Base-by-base conservation (phyloP, 2,888 invertebrate genomes). In the Apamea monoglypha region DNA sequence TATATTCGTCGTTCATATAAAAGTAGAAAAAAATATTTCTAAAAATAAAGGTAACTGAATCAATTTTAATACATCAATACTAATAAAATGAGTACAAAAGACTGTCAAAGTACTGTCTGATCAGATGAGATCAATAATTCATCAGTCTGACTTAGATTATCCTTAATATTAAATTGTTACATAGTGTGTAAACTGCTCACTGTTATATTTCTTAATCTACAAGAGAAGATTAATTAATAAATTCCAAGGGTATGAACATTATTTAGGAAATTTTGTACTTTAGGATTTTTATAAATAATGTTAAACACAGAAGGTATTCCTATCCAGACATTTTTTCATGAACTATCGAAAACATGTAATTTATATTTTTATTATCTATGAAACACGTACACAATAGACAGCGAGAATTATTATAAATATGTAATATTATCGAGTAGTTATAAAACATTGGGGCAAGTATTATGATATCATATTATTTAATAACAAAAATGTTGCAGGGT, bases 321-420 rank as follows among this genome's bases (percentile, higher is more conserved):
- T 68, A 67, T 68, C 21, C 67, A 70, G 71, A 69, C 53, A 66
- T 7, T 74, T 74, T 75, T 61, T 76, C 56, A 69, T 56, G 18
- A 72, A 29, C 56, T 47, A 64, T 76, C 14, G 36, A 77, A 40
- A 81, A 47, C 32, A 72, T 67, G 68, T 66, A 47, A 75, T 50
- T 77, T 29, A 47, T 32, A 68, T 68, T 80, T 25, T 59, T 78
- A 78, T 76, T 79, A 84, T 71, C 77, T 83, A 66, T 78, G 74
- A 89, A 84, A 90, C 87, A 91, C 91, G 80, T 90, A 85, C 91
- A 91, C 88, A 82, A 82, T 81, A 85, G 82, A 90, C 85, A 89
- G 78, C 66, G 72, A 82, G 63, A 70, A 78, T 78, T 59, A 77
- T 75, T 80, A 66, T 74, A 78, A 84, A 86, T 61, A 85, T 76